Conservation (phyloP, 2,888 invertebrate genomes). For the Drosophila mercatorum region DNA sequence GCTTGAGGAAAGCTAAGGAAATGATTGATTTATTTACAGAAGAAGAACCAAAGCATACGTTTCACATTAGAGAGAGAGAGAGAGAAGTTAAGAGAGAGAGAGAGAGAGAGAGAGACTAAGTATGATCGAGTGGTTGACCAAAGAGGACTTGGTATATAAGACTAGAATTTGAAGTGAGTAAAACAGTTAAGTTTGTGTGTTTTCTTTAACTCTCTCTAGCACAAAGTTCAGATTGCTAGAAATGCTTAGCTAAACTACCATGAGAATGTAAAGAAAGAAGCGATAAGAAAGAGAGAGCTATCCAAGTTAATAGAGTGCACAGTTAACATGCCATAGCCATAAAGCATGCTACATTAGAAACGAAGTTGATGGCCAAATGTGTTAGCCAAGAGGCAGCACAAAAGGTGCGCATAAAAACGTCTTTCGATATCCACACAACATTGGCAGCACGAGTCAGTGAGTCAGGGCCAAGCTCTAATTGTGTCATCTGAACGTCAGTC, state of each 20-base stretch:
- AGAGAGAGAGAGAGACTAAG: no score
- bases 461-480: conserved; percentile 35
- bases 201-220: no score
- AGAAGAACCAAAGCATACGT: no score
- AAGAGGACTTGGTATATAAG: no score
- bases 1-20: no score
- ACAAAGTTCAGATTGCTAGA: neutral
- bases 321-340: neutral
- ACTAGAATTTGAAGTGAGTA: no score
- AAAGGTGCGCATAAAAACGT: conserved; percentile 22
- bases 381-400: neutral
- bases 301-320: no score
- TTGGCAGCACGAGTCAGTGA: conserved; percentile 4
- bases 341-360: neutral
- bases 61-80: no score
- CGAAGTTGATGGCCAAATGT: neutral
- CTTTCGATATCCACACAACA: conserved; percentile 7
- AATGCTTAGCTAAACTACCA: neutral
- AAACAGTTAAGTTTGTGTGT: no score
- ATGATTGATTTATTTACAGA: no score
- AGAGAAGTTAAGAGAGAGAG: no score
- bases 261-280: neutral
- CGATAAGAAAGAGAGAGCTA: neutral
- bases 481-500: conserved; percentile 41
- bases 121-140: no score